Conservation (phyloP, 1,140 invertebrate genomes). For the Aphaenogaster floridana region DNA sequence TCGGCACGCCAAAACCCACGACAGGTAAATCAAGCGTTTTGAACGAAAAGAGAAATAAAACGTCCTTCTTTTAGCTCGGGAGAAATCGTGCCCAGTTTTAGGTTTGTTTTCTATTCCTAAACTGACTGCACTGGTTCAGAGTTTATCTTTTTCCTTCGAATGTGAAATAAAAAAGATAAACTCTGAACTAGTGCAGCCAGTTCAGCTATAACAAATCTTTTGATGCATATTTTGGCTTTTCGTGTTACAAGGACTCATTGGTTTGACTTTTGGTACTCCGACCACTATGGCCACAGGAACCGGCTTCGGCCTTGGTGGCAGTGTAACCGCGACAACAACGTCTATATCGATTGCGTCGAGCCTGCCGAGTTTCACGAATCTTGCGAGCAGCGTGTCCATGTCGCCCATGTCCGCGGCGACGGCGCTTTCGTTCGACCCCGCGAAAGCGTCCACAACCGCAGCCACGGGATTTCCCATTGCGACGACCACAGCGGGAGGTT, state of each 20-base stretch:
- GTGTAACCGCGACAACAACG: conserved; percentile 72
- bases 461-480: conserved; percentile 74
- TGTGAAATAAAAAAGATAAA: no score
- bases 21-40: not conserved
- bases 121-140: no score
- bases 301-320: conserved; percentile 69
- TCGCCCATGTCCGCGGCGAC: not conserved
- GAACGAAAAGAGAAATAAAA: not conserved
- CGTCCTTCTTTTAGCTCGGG: not conserved
- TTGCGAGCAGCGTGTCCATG: not conserved
- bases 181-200: no score
- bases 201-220: not conserved
- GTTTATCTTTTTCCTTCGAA: no score
- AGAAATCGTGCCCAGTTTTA: not conserved
- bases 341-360: conserved; percentile 31
- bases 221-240: not conserved
- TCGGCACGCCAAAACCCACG: conserved; percentile 57
- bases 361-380: conserved; percentile 45
- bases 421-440: conserved; percentile 4
- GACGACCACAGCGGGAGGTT: conserved; percentile 54
- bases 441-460: conserved; percentile 74
- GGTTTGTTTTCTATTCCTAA: no score
- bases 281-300: conserved; percentile 76
- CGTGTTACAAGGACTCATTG: not conserved
- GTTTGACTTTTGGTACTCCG: conserved; percentile 62